phyloP scores from a whole-genome alignment of 1,140 invertebrate genomes.

The Cephus cinctus region DNA sequence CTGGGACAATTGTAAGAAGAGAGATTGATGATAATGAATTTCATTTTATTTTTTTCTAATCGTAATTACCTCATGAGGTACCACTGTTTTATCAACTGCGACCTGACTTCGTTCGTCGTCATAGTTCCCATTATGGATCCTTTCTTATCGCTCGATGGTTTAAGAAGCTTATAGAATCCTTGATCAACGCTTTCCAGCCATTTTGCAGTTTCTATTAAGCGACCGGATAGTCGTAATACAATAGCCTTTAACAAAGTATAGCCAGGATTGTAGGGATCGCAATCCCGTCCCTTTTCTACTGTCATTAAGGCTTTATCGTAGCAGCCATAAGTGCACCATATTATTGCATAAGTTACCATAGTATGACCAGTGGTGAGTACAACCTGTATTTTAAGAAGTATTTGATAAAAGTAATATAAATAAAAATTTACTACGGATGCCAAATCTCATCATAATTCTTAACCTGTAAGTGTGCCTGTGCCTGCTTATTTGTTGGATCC shows the following conservation, averaged over 20 bases:
- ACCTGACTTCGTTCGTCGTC: constrained; percentile 6
- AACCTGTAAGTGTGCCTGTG: constrained; percentile 21
- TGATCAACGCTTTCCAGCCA: constrained; percentile 21
- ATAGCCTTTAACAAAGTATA: constrained; percentile 23
- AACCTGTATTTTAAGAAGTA: too few relatives aligned
- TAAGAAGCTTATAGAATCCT: constrained; percentile 19
- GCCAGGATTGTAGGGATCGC: constrained; percentile 27
- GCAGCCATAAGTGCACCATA: constrained; percentile 23
- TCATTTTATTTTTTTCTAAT: too few relatives aligned
- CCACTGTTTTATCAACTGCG: constrained; percentile 1
- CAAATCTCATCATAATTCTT: too few relatives aligned
- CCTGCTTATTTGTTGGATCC: constrained; percentile 11
- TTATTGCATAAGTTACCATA: constrained; percentile 10
- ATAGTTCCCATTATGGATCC: constrained; percentile 21
- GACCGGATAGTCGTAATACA: constrained; percentile 21
- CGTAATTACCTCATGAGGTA: constrained; percentile 4
- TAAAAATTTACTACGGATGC: too few relatives aligned
- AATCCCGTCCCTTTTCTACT: constrained; percentile 9
- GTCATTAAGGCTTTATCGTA: constrained; percentile 23
- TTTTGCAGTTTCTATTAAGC: constrained; percentile 14
- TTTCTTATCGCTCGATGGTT: constrained; percentile 12
- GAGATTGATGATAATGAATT: too few relatives aligned
- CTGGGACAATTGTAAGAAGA: too few relatives aligned
- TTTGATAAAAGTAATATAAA: too few relatives aligned
- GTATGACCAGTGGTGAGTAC: constrained; percentile 15